Evolutionary conservation across 2,888 invertebrate species (phyloP).

Genomic region (Stenichneumon culpator): DNA sequence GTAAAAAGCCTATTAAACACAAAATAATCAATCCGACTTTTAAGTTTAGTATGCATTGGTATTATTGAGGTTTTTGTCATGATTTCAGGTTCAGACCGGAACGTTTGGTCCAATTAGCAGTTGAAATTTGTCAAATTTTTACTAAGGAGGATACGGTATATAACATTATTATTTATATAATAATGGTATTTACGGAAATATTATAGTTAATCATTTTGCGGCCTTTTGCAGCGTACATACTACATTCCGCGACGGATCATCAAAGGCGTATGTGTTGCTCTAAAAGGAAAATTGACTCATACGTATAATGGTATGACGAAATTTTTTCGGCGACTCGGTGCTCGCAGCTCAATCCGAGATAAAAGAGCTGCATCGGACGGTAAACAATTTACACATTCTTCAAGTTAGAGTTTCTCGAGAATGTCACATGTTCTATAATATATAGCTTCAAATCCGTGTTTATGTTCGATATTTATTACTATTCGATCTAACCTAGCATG

Average conservation of each 20-base stretch:
- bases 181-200: background rate
- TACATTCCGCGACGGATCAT: constrained; percentile 5
- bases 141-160: background rate
- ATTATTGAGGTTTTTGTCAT: background rate
- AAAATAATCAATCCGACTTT: background rate
- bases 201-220: background rate
- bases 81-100: background rate
- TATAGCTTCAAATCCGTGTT: no score
- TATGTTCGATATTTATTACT: no score
- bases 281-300: constrained; percentile 10
- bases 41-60: background rate
- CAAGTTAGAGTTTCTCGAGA: no score
- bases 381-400: no score
- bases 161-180: background rate
- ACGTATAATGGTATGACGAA: background rate
- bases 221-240: no score
- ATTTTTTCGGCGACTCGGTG: background rate
- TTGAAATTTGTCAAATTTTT: background rate
- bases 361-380: no score
- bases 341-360: no score
- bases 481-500: no score
- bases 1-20: background rate
- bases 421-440: no score
- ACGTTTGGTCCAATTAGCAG: background rate
- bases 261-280: constrained; percentile 7